These are phyloP conservation scores for Crematogaster levior DNA, from an alignment of 2,888 invertebrate genomes.

Conservation along the genomic window DNA sequence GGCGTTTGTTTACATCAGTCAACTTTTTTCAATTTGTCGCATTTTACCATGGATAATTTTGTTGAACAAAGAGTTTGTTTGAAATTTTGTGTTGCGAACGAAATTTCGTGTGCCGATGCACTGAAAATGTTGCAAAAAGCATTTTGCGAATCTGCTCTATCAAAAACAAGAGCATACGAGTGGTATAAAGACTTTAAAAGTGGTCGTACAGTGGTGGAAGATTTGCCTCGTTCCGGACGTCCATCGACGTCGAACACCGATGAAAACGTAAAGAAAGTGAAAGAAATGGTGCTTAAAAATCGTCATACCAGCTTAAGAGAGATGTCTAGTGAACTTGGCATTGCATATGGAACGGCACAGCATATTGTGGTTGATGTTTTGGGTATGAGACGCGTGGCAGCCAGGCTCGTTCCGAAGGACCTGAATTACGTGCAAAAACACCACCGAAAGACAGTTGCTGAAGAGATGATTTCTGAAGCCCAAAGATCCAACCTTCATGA, in stretches of 20 bases:
- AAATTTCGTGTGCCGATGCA: not conserved
- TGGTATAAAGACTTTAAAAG: not conserved
- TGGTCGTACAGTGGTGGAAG: no score
- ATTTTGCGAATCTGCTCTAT: not conserved
- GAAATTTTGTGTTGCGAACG: not conserved
- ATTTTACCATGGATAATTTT: not conserved
- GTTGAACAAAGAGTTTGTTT: not conserved
- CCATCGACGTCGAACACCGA: not conserved
- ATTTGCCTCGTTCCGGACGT: no score
- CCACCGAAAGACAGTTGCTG: not conserved
- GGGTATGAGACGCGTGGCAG: not conserved
- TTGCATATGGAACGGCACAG: not conserved
- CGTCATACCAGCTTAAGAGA: not conserved
- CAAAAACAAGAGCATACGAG: slow-evolving; percentile 12
- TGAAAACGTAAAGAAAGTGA: not conserved
- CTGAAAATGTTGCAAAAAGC: not conserved
- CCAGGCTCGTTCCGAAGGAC: not conserved
- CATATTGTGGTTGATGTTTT: not conserved
- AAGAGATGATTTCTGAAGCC: not conserved
- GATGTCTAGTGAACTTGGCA: not conserved
- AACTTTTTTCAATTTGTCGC: no score
- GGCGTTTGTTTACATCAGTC: no score
- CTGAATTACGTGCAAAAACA: not conserved
- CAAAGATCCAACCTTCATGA: not conserved
- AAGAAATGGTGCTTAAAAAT: not conserved